Evolutionary conservation across 2,113 vertebrate genomes (phyloP).

Genomic region (Petrocephalus microphthalmus): DNA sequence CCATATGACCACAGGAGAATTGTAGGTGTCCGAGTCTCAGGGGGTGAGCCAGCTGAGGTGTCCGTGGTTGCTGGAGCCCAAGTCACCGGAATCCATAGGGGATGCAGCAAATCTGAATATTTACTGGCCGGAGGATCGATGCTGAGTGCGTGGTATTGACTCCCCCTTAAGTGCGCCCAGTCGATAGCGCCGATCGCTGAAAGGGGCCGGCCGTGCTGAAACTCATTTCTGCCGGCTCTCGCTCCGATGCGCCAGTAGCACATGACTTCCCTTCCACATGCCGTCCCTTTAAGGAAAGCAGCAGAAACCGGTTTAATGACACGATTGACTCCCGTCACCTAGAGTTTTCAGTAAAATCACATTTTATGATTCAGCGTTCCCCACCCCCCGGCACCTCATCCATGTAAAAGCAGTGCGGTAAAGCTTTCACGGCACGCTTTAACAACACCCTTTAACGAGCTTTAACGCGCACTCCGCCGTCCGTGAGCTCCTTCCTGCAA

Average conservation of each 20-base stretch:
- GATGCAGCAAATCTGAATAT: conserved; percentile 27
- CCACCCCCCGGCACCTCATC: not conserved
- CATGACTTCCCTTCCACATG: not conserved
- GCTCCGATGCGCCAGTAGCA: not conserved
- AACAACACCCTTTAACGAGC: not conserved
- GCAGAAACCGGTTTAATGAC: not conserved
- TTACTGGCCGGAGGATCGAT: conserved; percentile 40
- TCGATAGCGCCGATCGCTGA: conserved; percentile 34
- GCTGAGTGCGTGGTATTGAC: conserved; percentile 35
- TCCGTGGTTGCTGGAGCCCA: not conserved
- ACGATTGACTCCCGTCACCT: not conserved
- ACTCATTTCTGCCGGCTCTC: conserved; percentile 18
- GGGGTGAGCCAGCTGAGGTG: not conserved
- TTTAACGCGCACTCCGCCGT: not conserved
- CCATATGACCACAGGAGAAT: not conserved
- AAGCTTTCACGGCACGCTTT: not conserved
- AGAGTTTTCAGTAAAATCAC: not conserved
- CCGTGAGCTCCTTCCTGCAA: not conserved
- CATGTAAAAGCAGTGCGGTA: not conserved
- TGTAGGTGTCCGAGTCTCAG: not conserved
- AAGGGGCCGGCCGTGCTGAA: conserved; percentile 20
- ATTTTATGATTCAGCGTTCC: not conserved
- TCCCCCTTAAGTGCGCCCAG: conserved; percentile 32
- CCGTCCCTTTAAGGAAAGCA: not conserved
- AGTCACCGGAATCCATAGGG: conserved; percentile 16